Evolutionary conservation across 2,797 vertebrate species (phyloP), one percentile per base, ranked within the genome.

Genomic region (Adelosebastes latens): DNA sequence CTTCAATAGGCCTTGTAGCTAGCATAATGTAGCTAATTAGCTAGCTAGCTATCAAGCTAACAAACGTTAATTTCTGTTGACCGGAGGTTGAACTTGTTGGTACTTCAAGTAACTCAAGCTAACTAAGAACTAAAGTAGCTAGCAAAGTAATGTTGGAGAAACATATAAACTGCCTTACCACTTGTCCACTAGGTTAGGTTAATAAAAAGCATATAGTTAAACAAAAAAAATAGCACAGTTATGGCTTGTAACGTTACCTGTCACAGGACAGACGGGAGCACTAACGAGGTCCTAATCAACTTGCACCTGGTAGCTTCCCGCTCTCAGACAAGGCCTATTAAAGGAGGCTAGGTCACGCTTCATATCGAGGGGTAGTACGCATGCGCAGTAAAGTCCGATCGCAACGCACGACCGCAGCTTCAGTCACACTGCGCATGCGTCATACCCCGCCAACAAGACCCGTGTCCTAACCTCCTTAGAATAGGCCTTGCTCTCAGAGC

Each of bases 371-470:
- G 42, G 16, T 0, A 2, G 0, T 18, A 46, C 16, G 14, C 42
- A 16, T 18, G 42, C 42, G 42, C 42, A 46, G 16, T 18, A 46
- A 46, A 7, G 0, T 18, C 42, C 16, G 6, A 6, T 46, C 16
- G 16, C 42, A 46, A 18, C 16, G 42, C 42, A 18, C 16, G 16
- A 46, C 42, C 0, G 42, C 42, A 18, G 42, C 3, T 46, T 18
- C 42, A 46, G 42, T 46, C 16, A 46, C 42, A 46, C 42, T 46
- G 16, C 42, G 42, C 42, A 46, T 18, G 6, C 3, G 14, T 18
- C 6, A 16, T 46, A 46, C 16, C 39, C 14, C 0, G 1, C 0
- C 2, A 0, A 14, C 13, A 39, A 39, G 0, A 42, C 13, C 39
- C 5, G 13, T 18, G 14, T 7, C 1, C 0, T 46, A 46, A 18